Evolutionary conservation across 2,113 vertebrate genomes (phyloP).

Genomic region (Ancistrus triradiatus): DNA sequence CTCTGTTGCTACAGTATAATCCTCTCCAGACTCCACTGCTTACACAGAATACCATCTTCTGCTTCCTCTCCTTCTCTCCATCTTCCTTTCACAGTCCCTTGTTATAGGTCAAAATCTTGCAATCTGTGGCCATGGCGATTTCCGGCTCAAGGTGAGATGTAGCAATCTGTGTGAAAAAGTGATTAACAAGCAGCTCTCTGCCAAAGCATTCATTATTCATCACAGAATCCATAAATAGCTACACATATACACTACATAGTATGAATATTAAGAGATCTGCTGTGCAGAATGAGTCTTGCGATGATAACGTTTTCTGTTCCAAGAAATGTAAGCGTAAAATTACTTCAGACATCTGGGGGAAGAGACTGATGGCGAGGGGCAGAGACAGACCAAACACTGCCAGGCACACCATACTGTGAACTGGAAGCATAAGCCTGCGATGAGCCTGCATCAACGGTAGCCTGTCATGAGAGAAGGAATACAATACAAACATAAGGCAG

Average conservation of each 20-base stretch:
- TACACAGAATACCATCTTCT: slow-evolving; percentile 13
- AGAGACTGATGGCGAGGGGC: slow-evolving; percentile 96
- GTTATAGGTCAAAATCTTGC: slow-evolving; percentile 91
- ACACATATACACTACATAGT: not conserved
- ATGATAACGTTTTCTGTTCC: not conserved
- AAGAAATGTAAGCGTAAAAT: not conserved
- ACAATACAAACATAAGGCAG: no score
- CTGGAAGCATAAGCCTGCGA: slow-evolving; percentile 82
- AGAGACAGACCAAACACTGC: slow-evolving; percentile 91
- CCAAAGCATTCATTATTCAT: slow-evolving; percentile 12
- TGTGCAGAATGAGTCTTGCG: slow-evolving; percentile 3
- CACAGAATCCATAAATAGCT: not conserved
- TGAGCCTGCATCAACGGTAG: slow-evolving; percentile 79
- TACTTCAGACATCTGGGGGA: slow-evolving; percentile 98
- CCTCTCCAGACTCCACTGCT: not conserved
- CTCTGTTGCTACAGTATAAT: slow-evolving; percentile 17
- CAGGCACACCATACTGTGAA: slow-evolving; percentile 93
- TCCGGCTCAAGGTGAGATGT: slow-evolving; percentile 88
- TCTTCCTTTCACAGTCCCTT: slow-evolving; percentile 81
- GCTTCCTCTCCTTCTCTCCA: not conserved
- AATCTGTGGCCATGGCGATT: slow-evolving; percentile 84
- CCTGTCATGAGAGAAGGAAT: slow-evolving; percentile 58
- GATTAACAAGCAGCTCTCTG: slow-evolving; percentile 30
- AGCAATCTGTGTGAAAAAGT: slow-evolving; percentile 78
- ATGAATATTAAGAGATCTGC: not conserved